These are phyloP conservation scores for Romanogobio albipinnatus DNA, from an alignment of 2,113 vertebrate genomes.

Conservation along the genomic window DNA sequence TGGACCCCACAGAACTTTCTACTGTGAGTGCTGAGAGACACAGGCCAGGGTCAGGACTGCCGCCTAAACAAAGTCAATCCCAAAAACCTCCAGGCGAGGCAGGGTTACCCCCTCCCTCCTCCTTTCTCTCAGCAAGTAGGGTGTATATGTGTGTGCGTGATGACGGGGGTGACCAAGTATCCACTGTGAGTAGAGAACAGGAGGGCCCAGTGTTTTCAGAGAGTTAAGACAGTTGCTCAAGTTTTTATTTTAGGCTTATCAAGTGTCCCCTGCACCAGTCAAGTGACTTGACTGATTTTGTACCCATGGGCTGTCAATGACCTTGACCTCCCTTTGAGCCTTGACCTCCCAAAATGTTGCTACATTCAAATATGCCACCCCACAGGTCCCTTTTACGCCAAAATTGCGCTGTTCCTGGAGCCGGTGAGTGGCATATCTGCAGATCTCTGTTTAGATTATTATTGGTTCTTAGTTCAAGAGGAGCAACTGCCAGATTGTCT, in stretches of 20 bases:
- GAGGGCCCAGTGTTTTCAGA: neutral
- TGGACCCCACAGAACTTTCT: constrained; percentile 96
- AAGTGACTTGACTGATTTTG: neutral
- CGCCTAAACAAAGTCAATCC: constrained; percentile 78
- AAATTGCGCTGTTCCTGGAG: neutral
- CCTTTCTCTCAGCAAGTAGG: constrained; percentile 39
- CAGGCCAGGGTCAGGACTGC: constrained; percentile 66
- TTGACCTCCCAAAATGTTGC: constrained; percentile 12
- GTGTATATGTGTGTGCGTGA: constrained; percentile 27
- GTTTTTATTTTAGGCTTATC: constrained; percentile 38
- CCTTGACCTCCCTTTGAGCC: constrained; percentile 19
- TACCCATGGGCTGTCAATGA: neutral
- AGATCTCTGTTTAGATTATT: neutral
- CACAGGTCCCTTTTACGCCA: neutral
- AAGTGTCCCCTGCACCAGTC: constrained; percentile 17
- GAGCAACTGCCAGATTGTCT: neutral
- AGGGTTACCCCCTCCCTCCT: constrained; percentile 57
- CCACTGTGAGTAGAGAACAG: neutral
- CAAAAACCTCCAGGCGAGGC: constrained; percentile 69
- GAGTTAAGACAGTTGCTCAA: constrained; percentile 16
- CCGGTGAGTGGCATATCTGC: neutral
- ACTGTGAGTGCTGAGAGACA: constrained; percentile 96
- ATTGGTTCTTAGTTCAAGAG: neutral
- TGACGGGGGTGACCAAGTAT: neutral
- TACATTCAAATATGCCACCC: neutral